Conservation (phyloP, 2,888 invertebrate species). For the Perdita meconis region DNA sequence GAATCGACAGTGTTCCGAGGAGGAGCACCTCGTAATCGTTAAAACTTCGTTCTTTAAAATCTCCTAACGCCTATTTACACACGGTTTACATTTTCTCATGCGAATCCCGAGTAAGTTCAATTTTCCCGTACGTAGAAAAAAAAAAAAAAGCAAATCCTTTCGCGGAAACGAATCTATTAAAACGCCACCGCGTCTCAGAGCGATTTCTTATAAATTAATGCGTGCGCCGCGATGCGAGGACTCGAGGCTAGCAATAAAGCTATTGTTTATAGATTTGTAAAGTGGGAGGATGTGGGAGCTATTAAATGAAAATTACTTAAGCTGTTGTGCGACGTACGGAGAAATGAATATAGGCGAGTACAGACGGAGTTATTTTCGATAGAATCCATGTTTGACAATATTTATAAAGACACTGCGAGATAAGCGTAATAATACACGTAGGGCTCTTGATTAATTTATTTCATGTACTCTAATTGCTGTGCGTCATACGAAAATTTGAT, state of each 20-base stretch:
- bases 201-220: conserved; percentile 30
- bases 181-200: conserved; percentile 24
- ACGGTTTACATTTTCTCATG: neutral
- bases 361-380: conserved; percentile 58
- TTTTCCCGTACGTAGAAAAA: conserved; percentile 7
- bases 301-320: conserved; percentile 12
- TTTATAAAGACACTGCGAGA: conserved; percentile 40
- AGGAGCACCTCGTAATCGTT: conserved; percentile 34
- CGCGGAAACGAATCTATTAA: conserved; percentile 13
- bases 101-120: conserved; percentile 18
- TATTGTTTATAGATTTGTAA: conserved; percentile 59
- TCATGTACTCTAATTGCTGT: neutral
- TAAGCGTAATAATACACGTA: conserved; percentile 20
- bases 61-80: conserved; percentile 23
- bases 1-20: neutral
- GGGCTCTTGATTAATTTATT: conserved; percentile 5
- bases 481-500: neutral
- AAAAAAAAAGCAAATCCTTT: neutral
- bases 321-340: conserved; percentile 28
- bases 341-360: conserved; percentile 48
- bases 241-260: conserved; percentile 50
- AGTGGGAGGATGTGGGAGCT: neutral
- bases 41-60: conserved; percentile 27
- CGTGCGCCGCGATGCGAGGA: conserved; percentile 24
- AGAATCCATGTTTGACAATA: conserved; percentile 59